phyloP scores from a whole-genome alignment of 1,140 invertebrate genomes.

The Trachelipus rathkii region DNA sequence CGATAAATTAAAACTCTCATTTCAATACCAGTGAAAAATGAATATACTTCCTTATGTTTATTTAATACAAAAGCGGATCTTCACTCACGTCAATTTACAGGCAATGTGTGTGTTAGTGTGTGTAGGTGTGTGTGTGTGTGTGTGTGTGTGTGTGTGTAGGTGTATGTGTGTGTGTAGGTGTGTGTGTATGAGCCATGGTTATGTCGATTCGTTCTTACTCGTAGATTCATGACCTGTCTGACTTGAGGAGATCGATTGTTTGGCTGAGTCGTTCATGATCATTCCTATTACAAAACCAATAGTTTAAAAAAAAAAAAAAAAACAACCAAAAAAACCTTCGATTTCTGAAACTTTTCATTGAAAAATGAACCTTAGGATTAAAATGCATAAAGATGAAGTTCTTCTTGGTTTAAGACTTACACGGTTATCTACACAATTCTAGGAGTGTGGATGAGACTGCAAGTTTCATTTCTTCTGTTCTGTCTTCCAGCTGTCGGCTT shows the following conservation, averaged over 20 bases:
- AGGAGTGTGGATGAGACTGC: neutral
- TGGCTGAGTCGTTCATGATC: neutral
- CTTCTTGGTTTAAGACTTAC: neutral
- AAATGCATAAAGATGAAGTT: neutral
- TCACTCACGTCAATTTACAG: too few relatives aligned
- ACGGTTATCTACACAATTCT: neutral
- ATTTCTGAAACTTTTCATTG: neutral
- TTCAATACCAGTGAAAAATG: too few relatives aligned
- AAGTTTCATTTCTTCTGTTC: neutral
- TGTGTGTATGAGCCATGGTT: neutral
- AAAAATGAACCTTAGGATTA: neutral
- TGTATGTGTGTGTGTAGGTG: slow-evolving; percentile 2
- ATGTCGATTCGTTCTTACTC: neutral
- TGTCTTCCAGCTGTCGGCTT: slow-evolving; percentile 7
- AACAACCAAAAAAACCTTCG: neutral
- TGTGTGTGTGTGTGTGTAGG: slow-evolving; percentile 19
- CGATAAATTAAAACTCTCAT: too few relatives aligned
- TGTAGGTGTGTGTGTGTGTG: slow-evolving; percentile 26
- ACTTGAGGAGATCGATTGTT: neutral
- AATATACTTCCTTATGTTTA: too few relatives aligned
- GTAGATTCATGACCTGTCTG: neutral
- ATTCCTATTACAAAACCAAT: slow-evolving; percentile 9
- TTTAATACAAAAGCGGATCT: too few relatives aligned
- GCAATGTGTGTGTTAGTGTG: neutral
- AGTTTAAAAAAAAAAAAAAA: neutral